A percentile compares a stretch with the other conserved stretches of the same genome.
Conservation (phyloP, 2,888 invertebrate genomes). For the Tetragnatha montana region DNA sequence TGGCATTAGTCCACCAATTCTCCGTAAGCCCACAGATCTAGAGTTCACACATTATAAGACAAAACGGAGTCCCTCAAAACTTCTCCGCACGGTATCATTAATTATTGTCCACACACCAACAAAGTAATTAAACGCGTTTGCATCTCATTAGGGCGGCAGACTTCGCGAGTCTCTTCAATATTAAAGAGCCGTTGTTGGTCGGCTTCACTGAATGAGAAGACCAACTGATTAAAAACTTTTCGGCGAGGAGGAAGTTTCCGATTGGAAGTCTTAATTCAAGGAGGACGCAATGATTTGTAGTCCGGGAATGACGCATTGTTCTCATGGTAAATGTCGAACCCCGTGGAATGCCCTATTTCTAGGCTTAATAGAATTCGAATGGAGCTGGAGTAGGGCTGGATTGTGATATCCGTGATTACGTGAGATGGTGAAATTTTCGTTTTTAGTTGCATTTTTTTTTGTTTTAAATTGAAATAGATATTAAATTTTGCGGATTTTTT, state of each 20-base stretch:
- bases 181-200: conserved; percentile 24
- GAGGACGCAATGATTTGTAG: not conserved
- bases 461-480: too few relatives aligned
- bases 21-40: not conserved
- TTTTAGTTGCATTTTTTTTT: too few relatives aligned
- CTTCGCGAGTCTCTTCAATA: conserved; percentile 37
- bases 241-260: not conserved
- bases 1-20: too few relatives aligned
- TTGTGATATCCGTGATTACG: too few relatives aligned
- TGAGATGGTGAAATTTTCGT: too few relatives aligned
- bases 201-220: conserved; percentile 7
- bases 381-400: too few relatives aligned
- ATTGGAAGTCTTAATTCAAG: not conserved
- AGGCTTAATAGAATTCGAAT: too few relatives aligned
- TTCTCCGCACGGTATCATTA: conserved; percentile 26
- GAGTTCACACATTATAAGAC: not conserved
- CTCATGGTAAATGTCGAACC: not conserved
- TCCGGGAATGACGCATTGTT: not conserved
- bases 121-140: conserved; percentile 48
- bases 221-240: conserved; percentile 36
- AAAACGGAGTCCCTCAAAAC: conserved; percentile 20
- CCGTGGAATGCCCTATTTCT: too few relatives aligned
- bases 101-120: conserved; percentile 46
- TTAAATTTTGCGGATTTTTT: too few relatives aligned
- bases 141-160: conserved; percentile 38